Conservation (phyloP, 2,888 invertebrate species). For the Ornithoptera alexandrae region DNA sequence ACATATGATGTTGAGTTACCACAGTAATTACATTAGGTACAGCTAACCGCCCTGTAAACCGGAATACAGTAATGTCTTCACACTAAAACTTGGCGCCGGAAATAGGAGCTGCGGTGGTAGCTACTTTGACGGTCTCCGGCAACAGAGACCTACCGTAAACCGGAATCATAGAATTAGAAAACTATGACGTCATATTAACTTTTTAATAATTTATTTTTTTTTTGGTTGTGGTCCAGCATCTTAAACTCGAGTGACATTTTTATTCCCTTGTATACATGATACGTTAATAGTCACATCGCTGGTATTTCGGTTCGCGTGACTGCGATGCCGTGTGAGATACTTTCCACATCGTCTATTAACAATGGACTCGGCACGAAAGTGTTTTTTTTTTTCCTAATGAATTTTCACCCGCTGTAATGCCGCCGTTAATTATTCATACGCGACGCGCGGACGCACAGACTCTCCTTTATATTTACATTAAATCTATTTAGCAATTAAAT, state of each 20-base stretch:
- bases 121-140: too few species aligned
- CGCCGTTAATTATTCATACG: conserved; percentile 20
- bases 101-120: too few species aligned
- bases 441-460: conserved; percentile 8
- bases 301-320: conserved; percentile 57
- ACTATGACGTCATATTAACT: too few species aligned
- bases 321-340: conserved; percentile 48
- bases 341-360: conserved; percentile 64
- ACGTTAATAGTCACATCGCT: conserved; percentile 45
- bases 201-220: not conserved
- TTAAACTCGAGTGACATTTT: conserved; percentile 33
- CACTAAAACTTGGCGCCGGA: too few species aligned
- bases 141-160: too few species aligned
- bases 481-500: not conserved
- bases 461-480: conserved; percentile 17
- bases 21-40: too few species aligned
- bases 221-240: not conserved
- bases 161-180: too few species aligned
- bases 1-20: too few species aligned
- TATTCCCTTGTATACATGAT: conserved; percentile 51
- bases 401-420: conserved; percentile 69
- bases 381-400: conserved; percentile 48
- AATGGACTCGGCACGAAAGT: conserved; percentile 64
- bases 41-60: too few species aligned
- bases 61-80: too few species aligned